Conservation (phyloP, 2,888 invertebrate genomes). For the Drosophila melanocephala region DNA sequence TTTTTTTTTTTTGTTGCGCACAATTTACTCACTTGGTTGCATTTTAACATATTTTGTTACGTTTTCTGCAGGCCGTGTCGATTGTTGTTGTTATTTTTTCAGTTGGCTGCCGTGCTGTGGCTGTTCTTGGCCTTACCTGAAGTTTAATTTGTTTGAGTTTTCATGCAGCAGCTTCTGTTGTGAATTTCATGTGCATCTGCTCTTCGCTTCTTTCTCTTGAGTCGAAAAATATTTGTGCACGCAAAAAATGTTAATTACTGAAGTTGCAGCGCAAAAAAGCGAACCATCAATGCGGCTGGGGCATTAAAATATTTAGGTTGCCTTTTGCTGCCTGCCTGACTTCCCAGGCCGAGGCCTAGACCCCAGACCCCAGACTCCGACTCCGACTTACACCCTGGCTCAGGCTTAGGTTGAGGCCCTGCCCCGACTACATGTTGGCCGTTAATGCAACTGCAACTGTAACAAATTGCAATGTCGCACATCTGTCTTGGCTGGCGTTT, state of each 20-base stretch:
- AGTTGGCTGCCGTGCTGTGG: slow-evolving; percentile 63
- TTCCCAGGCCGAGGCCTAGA: slow-evolving; percentile 63
- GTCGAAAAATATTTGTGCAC: slow-evolving; percentile 81
- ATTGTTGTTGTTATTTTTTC: slow-evolving; percentile 79
- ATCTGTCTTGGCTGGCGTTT: slow-evolving; percentile 77
- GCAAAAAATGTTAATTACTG: slow-evolving; percentile 81
- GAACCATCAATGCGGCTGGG: slow-evolving; percentile 77
- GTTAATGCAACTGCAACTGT: slow-evolving; percentile 80
- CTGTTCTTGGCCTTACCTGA: slow-evolving; percentile 66
- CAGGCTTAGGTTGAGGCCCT: slow-evolving; percentile 23
- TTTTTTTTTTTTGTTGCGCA: slow-evolving; percentile 62
- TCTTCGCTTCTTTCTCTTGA: slow-evolving; percentile 58
- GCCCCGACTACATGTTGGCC: slow-evolving; percentile 44
- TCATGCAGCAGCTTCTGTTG: slow-evolving; percentile 73
- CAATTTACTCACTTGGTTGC: slow-evolving; percentile 80
- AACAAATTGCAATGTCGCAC: slow-evolving; percentile 80
- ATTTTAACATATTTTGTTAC: slow-evolving; percentile 80
- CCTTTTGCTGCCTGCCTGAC: slow-evolving; percentile 46
- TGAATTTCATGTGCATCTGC: slow-evolving; percentile 79
- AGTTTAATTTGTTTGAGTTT: slow-evolving; percentile 79
- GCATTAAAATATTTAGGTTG: slow-evolving; percentile 79
- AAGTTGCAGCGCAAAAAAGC: slow-evolving; percentile 68
- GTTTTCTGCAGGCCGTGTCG: slow-evolving; percentile 66
- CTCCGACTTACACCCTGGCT: slow-evolving; percentile 36
- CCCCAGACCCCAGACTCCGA: slow-evolving; percentile 14